Evolutionary conservation across 2,797 vertebrate genomes (phyloP), one percentile per base, ranked within the genome.

Genomic region (Triplophysa yarkandensis): DNA sequence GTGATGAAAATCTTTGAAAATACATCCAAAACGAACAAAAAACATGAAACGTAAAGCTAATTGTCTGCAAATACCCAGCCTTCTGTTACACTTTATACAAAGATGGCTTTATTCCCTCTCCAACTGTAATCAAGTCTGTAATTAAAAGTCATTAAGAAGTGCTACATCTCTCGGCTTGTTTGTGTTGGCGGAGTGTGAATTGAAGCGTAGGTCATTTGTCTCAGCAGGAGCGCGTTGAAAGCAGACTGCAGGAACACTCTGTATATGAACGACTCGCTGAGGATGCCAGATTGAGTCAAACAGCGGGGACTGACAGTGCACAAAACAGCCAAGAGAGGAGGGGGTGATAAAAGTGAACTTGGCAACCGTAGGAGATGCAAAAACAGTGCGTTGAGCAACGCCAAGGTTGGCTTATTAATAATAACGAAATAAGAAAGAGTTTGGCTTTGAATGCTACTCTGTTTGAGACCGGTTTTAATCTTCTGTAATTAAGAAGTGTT

Each of bases 391-490:
- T 67, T 54, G 81, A 74, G 50, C 79, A 0, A 66, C 80, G 63
- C 79, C 72, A 83, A 68, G 81, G 41, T 68, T 79, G 69, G 84
- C 71, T 79, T 83, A 80, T 83, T 77, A 81, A 68, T 64, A 63
- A 66, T 41, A 55, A 68, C 28, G 41, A 78, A 50, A 77, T 54
- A 41, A 62, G 67, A 66, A 30, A 27, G 50, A 61, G 27, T 65
- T 61, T 80, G 80, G 76, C 76, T 72, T 39, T 48, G 55, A 58
- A 76, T 10, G 48, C 58, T 21, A 43, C 71, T 25, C 74, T 46
- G 74, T 21, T 61, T 74, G 81, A 70, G 68, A 71, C 71, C 27
- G 74, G 64, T 68, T 81, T 81, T 77, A 65, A 77, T 83, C 61
- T 74, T 66, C 77, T 79, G 70, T 79, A 78, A 83, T 81, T 77